These are phyloP conservation scores for Drosophila maculinotata DNA, from an alignment of 2,888 invertebrate species.

Conservation along the genomic window DNA sequence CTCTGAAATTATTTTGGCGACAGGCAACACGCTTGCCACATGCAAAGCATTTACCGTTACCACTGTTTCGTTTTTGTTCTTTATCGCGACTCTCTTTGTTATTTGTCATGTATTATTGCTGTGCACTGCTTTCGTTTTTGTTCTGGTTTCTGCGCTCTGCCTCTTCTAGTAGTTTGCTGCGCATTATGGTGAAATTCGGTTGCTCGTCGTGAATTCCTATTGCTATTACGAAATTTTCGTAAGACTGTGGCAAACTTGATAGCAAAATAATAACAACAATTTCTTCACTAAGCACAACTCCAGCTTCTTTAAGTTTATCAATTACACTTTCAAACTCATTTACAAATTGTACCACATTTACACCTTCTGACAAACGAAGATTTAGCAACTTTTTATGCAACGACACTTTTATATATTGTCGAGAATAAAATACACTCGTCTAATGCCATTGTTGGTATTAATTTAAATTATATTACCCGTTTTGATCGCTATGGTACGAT, in stretches of 20 bases:
- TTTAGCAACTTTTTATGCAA: too few species aligned
- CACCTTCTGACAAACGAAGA: too few species aligned
- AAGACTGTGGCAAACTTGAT: conserved; percentile 2
- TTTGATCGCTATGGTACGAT: too few species aligned
- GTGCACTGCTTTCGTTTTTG: neutral
- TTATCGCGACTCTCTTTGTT: too few species aligned
- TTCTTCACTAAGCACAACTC: neutral
- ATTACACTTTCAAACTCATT: neutral
- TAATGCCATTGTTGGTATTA: too few species aligned
- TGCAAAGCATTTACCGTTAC: conserved; percentile 1
- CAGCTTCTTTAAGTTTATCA: neutral
- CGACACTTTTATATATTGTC: too few species aligned
- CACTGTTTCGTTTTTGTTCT: too few species aligned
- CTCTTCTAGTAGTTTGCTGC: conserved; percentile 2
- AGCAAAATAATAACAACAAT: neutral
- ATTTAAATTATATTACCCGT: too few species aligned
- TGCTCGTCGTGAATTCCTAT: conserved; percentile 8
- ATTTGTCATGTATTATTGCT: neutral
- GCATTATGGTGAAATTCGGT: neutral
- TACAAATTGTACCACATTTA: too few species aligned
- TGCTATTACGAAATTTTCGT: conserved; percentile 11
- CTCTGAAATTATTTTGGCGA: neutral
- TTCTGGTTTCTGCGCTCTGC: neutral
- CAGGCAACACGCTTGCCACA: conserved; percentile 1
- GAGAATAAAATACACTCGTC: too few species aligned